These are phyloP conservation scores for Danio aesculapii DNA, from an alignment of 2,797 vertebrate genomes.

Conservation along the genomic window DNA sequence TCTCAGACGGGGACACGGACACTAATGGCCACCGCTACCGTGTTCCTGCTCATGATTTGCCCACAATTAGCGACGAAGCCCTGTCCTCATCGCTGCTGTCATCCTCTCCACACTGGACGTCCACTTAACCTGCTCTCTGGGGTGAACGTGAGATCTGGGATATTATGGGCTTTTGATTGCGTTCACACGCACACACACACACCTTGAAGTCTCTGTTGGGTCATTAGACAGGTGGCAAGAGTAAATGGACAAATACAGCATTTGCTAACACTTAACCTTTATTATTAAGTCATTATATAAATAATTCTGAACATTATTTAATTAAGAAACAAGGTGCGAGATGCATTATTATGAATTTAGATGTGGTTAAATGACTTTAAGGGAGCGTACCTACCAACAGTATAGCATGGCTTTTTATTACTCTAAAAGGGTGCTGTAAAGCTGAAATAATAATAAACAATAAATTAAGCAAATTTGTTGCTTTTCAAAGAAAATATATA, in stretches of 20 bases:
- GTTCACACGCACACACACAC: constrained; percentile 2
- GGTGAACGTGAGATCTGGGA: constrained; percentile 21
- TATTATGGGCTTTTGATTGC: constrained; percentile 38
- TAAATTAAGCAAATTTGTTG: too few species aligned
- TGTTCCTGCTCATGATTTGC: constrained; percentile 57
- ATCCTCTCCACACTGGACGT: constrained; percentile 42
- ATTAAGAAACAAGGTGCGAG: background rate
- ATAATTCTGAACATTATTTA: background rate
- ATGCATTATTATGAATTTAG: background rate
- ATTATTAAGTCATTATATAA: constrained; percentile 9
- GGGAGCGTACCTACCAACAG: too few species aligned
- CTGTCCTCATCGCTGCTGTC: constrained; percentile 31
- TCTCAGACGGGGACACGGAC: constrained; percentile 52
- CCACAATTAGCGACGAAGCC: constrained; percentile 56
- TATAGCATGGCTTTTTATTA: background rate
- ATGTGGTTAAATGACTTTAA: background rate
- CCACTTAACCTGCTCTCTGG: constrained; percentile 76
- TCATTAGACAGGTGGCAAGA: constrained; percentile 11
- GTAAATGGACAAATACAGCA: constrained; percentile 36
- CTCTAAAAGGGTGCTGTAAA: too few species aligned
- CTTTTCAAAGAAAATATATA: too few species aligned
- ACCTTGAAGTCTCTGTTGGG: constrained; percentile 23
- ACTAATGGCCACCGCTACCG: constrained; percentile 55
- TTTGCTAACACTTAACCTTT: constrained; percentile 25
- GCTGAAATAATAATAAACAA: too few species aligned